Evolutionary conservation across 2,888 invertebrate genomes (phyloP).

Genomic region (Diploptera punctata): DNA sequence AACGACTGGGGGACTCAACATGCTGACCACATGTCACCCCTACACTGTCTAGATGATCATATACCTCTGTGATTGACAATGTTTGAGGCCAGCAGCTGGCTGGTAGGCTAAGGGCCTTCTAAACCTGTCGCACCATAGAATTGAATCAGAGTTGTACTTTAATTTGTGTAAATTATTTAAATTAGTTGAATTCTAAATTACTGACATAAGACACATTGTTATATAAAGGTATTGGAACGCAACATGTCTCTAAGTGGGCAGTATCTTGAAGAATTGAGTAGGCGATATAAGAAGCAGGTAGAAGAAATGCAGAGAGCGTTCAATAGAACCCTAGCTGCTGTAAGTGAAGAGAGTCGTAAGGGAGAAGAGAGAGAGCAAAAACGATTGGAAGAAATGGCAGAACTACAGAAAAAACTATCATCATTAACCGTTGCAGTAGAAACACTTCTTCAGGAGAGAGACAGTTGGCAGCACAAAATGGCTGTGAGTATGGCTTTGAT

Average conservation of each 20-base stretch:
- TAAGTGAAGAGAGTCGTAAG: slow-evolving; percentile 49
- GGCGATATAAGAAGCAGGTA: slow-evolving; percentile 94
- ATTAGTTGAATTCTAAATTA: no score
- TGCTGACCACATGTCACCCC: no score
- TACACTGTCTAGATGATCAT: no score
- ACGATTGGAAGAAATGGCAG: slow-evolving; percentile 74
- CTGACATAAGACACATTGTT: no score
- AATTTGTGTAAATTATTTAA: no score
- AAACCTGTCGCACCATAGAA: no score
- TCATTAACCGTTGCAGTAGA: slow-evolving; percentile 67
- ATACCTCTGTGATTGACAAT: no score
- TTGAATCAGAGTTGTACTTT: no score
- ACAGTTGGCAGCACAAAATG: slow-evolving; percentile 66
- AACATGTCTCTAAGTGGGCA: slow-evolving; percentile 97
- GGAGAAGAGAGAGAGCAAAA: slow-evolving; percentile 66
- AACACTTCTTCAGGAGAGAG: slow-evolving; percentile 65
- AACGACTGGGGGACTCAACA: no score
- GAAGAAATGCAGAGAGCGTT: slow-evolving; percentile 91
- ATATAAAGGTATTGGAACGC: slow-evolving; percentile 90
- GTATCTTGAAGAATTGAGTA: slow-evolving; percentile 95
- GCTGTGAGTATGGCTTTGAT: slow-evolving; percentile 10
- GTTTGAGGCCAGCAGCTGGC: no score
- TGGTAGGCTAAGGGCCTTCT: no score
- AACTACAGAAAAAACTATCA: slow-evolving; percentile 69
- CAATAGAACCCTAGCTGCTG: slow-evolving; percentile 76